Evolutionary conservation across 2,797 vertebrate species (phyloP).

Genomic region (Eurystomus glaucurus): DNA sequence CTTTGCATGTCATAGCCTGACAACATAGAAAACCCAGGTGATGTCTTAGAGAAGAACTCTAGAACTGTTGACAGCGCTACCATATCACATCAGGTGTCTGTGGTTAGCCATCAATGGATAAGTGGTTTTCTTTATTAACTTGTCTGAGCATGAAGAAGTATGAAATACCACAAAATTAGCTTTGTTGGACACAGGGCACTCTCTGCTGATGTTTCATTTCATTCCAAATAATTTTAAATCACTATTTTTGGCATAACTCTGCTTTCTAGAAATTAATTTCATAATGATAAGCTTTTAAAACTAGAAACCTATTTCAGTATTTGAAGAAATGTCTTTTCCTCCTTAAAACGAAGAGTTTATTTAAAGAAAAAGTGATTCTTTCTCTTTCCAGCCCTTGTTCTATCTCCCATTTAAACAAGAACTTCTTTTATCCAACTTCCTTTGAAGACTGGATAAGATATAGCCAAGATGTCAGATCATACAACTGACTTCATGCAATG

Average conservation of each 20-base stretch:
- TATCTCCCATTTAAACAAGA: background rate
- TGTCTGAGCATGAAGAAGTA: background rate
- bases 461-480: background rate
- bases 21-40: background rate
- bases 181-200: background rate
- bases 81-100: background rate
- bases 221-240: slow-evolving; percentile 1
- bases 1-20: background rate
- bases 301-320: background rate
- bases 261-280: slow-evolving; percentile 25
- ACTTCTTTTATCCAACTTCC: background rate
- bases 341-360: background rate
- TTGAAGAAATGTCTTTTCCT: background rate
- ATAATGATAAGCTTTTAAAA: slow-evolving; percentile 15
- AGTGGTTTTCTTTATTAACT: slow-evolving; percentile 27
- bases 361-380: background rate
- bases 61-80: background rate
- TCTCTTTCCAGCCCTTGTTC: background rate
- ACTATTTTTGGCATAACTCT: slow-evolving; percentile 13
- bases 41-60: background rate
- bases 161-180: slow-evolving; percentile 7
- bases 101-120: background rate
- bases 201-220: slow-evolving; percentile 24
- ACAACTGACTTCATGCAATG: background rate
- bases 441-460: background rate